Base-by-base conservation (phyloP, 2,888 invertebrate genomes). In the Leucophora obtusa region DNA sequence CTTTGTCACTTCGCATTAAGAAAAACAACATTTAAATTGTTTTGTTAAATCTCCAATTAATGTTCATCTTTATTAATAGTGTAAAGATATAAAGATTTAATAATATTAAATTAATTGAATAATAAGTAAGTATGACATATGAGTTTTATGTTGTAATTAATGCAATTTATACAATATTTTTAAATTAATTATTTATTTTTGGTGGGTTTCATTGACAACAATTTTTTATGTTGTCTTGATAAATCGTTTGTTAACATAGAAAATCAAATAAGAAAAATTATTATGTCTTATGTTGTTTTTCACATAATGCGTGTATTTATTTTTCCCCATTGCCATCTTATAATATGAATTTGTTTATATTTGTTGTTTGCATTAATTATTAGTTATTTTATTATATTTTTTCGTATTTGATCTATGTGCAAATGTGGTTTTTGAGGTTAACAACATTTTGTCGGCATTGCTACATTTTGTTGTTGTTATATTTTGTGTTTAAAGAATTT, bases 391-490 rank as follows among this genome's bases (percentile, higher is more conserved):
- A 28, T 28, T 28, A 28, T 28, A 4, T 28, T 62, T 38, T 28
- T 71, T 50, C 58, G 24, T 71, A 66, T 62, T 63, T 58, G 53
- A 71, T 68, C 60, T 69, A 35, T 69, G 74, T 76, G 82, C 79
- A 77, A 72, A 73, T 83, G 83, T 74, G 86, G 86, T 86, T 86
- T 71, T 74, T 87, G 87, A 87, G 87, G 87, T 86, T 87, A 87
- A 87, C 87, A 86, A 84, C 87, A 86, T 63, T 50, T 86, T 86
- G 79, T 81, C 84, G 84, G 83, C 83, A 85, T 83, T 85, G 84
- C 81, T 73, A 66, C 62, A 70, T 28, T 47, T 59, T n/a, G n/a
- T 74, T 51, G 35, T 68, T 65, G 50, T 28, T 50, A 15, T 69
- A 56, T 47, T 15, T 69, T 62, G 8, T 33, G 15, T 38, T 51